Evolutionary conservation across 1,140 invertebrate genomes (phyloP), one percentile per base, ranked within the genome.

Genomic region (Procambarus clarkii): DNA sequence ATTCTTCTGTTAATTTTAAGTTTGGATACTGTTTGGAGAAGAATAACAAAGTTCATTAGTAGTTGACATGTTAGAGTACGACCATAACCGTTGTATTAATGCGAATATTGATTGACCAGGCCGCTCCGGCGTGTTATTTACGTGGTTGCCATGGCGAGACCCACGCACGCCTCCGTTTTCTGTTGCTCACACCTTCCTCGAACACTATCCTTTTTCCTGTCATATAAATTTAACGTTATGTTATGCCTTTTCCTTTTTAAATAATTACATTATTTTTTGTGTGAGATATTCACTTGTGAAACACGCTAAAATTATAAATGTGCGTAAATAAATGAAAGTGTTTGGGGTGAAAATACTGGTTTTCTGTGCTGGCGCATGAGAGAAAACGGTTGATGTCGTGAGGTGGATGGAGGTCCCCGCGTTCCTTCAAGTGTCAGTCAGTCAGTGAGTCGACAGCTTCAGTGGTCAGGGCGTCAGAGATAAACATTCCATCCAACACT

Each of bases 141-240:
- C 79, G 50, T 81, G 78, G 87, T 88, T 82, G 87, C 87, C 76
- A 88, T 88, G 87, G 87, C 34, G 87, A 80, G 60, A 69, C 48
- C 34, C 78, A 69, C 58, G 50, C 78, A 74, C 24, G 77, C 44
- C 64, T 64, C 79, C 87, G 78, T 88, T 82, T 88, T 88, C 87
- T 81, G 1, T 34, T 74, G 5, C 11, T 74, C 7, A 74, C 69
- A 24, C n/a, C 69, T 34, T 9, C 69, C 24, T 21, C 50, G 13
- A 54, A 5, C 50, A 54, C 8, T 54, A 54, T 54, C 50, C 13
- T 13, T 54, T 54, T 54, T 54, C 50, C 50, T 54, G 50, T 13
- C 13, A 54, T 1, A 54, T 8, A 54, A 54, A 9, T 54, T 9
- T 54, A 13, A 54, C 8, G 50, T 13, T 54, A 54, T 13, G 34